phyloP scores from a whole-genome alignment of 2,113 vertebrate genomes.

The Prionailurus viverrinus region DNA sequence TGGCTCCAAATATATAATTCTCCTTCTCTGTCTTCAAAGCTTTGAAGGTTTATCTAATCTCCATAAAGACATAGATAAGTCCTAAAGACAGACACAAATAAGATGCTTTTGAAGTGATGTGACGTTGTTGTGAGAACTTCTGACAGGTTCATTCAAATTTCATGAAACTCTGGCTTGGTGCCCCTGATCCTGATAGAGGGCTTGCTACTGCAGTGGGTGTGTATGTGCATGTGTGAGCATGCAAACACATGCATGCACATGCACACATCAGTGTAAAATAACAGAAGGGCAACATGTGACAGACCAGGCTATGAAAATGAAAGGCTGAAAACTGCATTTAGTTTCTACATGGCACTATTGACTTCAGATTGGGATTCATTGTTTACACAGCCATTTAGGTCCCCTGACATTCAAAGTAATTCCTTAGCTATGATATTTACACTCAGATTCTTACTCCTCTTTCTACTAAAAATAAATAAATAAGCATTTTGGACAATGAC shows the following conservation, averaged over 20 bases:
- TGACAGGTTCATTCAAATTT: constrained; percentile 67
- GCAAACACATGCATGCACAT: background rate
- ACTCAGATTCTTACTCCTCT: background rate
- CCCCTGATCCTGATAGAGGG: constrained; percentile 58
- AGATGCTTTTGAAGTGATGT: constrained; percentile 77
- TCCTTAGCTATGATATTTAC: background rate
- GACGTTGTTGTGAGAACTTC: background rate
- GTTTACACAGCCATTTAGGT: constrained; percentile 78
- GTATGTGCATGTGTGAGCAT: background rate
- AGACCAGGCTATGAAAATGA: constrained; percentile 77
- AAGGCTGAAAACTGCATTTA: constrained; percentile 82
- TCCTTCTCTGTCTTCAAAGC: background rate
- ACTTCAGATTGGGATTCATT: constrained; percentile 71
- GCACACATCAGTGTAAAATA: constrained; percentile 73
- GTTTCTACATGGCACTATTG: constrained; percentile 80
- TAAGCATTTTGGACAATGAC: background rate
- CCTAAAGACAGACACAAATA: constrained; percentile 69
- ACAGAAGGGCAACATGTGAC: constrained; percentile 74
- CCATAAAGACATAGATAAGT: constrained; percentile 38
- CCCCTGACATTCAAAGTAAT: constrained; percentile 76
- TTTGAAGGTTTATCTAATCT: constrained; percentile 37
- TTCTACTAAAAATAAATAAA: background rate
- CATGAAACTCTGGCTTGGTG: constrained; percentile 62
- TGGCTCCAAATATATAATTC: background rate
- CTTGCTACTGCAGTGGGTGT: background rate